Evolutionary conservation across 2,888 invertebrate genomes (phyloP), one percentile per base, ranked within the genome.

Genomic region (Hymenopus coronatus): DNA sequence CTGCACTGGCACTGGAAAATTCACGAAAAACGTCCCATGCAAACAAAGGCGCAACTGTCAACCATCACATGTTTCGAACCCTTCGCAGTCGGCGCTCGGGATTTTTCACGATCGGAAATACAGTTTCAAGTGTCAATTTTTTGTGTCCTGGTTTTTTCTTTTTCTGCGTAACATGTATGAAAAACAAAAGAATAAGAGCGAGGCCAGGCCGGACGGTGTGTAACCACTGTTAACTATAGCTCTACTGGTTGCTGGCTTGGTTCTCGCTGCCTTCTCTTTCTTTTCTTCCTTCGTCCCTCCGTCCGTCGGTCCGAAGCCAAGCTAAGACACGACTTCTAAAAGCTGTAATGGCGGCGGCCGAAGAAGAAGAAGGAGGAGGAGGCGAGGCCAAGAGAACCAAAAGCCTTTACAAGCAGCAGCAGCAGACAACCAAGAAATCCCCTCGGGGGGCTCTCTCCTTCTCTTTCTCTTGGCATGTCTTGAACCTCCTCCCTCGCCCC

Each of bases 311-410:
- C 81, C 30, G 82, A 87, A 82, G 81, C 82, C 33, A 87, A 87
- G 87, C 89, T 54, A 84, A 87, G 54, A 20, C 89, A 88, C 89
- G 89, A 84, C 89, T 89, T 33, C 54, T 84, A 83, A 82, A 82
- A 70, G 54, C 20, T 81, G 85, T 89, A 89, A 89, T 89, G 89
- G 89, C 89, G 89, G 89, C 89, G 89, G 87, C 89, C 54, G 82
- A 87, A 87, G 86, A 81, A 84, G 84, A 81, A 85, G 81, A 82
- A 70, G 30, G 70, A 84, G 70, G 87, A 87, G 83, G 89, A 89
- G 89, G 89, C 89, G 89, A 89, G 89, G 89, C 89, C 89, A 89
- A 84, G 54, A 70, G 54, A 70, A 28, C 89, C 40, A 84, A 85
- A 40, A 87, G 46, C 82, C 85, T 85, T 85, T 85, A 85, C 27